Evolutionary conservation across 2,888 invertebrate species (phyloP).

Genomic region (Dinocampus coccinellae): DNA sequence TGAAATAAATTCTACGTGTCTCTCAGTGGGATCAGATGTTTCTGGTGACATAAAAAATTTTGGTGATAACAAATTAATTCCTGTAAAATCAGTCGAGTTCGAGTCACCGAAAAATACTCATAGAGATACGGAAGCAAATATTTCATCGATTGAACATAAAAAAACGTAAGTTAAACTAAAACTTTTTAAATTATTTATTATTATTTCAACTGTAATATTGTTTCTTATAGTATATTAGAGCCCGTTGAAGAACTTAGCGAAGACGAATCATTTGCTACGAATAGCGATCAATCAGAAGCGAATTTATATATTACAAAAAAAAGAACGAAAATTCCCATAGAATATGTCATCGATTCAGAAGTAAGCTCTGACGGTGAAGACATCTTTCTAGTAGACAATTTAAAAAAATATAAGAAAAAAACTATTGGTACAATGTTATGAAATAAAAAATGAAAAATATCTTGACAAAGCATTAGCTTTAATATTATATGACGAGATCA

Average conservation of each 20-base stretch:
- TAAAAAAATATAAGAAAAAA: conserved; percentile 33
- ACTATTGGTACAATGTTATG: conserved; percentile 28
- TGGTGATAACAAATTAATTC: neutral
- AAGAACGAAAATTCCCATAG: conserved; percentile 45
- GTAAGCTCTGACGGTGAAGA: conserved; percentile 47
- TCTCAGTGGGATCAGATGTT: neutral
- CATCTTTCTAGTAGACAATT: conserved; percentile 30
- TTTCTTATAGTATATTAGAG: neutral
- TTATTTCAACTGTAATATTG: neutral
- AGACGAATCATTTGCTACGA: neutral
- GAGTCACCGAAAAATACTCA: neutral
- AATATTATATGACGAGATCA: conserved; percentile 24
- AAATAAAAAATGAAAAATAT: neutral
- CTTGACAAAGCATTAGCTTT: neutral
- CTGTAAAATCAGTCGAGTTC: neutral
- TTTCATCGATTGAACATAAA: conserved; percentile 5
- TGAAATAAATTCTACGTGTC: neutral
- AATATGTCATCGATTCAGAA: conserved; percentile 45
- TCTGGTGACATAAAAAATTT: neutral
- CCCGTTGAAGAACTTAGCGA: conserved; percentile 18
- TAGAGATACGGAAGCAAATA: neutral
- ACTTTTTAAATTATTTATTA: neutral
- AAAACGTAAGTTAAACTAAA: neutral
- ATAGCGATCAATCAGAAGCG: conserved; percentile 4
- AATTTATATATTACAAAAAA: neutral